Evolutionary conservation across 2,888 invertebrate species (phyloP).

Genomic region (Diaphora mendica): DNA sequence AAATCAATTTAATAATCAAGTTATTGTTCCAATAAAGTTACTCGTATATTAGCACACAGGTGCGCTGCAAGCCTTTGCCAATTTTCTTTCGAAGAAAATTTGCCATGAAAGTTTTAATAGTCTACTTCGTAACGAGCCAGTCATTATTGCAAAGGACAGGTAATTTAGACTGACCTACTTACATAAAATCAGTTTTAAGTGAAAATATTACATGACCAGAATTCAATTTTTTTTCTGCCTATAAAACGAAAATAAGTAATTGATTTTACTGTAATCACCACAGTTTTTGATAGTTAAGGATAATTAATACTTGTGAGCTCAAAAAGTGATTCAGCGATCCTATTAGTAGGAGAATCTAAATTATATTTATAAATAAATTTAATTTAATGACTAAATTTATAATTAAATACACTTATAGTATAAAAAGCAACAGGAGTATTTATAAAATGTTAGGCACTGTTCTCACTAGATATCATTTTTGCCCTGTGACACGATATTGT

Average conservation of each 20-base stretch:
- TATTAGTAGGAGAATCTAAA: too few relatives aligned
- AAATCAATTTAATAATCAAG: not conserved
- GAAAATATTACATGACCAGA: not conserved
- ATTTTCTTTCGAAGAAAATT: constrained; percentile 27
- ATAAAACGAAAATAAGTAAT: not conserved
- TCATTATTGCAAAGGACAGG: constrained; percentile 22
- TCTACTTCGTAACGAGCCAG: constrained; percentile 19
- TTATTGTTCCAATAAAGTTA: constrained; percentile 2
- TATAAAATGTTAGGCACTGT: not conserved
- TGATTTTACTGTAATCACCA: not conserved
- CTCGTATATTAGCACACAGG: constrained; percentile 1
- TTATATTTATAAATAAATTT: not conserved
- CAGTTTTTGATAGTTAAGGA: not conserved
- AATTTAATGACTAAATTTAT: not conserved
- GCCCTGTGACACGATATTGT: not conserved
- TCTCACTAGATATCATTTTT: too few relatives aligned
- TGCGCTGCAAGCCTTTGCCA: constrained; percentile 6
- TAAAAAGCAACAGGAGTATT: not conserved
- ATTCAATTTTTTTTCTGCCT: not conserved
- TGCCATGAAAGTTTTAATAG: constrained; percentile 32
- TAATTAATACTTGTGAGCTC: not conserved
- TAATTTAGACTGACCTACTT: constrained; percentile 16
- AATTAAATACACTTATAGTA: not conserved
- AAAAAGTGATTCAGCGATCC: not conserved
- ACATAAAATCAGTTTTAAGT: constrained; percentile 7